Evolutionary conservation across 2,888 invertebrate species (phyloP), one percentile per base, ranked within the genome.

Genomic region (Caenorhabditis auriculariae): DNA sequence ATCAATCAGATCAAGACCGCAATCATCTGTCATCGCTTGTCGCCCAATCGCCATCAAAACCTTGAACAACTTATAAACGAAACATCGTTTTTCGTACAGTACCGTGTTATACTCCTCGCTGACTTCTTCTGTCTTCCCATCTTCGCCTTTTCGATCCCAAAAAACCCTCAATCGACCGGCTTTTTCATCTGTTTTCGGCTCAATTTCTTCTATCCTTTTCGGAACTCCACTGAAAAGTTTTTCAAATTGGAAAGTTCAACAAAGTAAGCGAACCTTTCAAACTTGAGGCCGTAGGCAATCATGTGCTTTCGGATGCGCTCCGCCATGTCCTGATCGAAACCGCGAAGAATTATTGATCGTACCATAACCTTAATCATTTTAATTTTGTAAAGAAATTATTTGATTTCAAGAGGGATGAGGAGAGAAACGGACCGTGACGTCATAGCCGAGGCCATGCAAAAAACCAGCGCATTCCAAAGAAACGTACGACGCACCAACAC

Each of bases 1-100:
- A 2, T 91, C 91, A 6, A 89, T 89, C 43, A 87, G 88, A 12
- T 87, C 87, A 55, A 92, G 83, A 26, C 83, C 83, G 12, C 87
- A 74, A 29, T 82, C 82, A 21, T 77, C 67, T 0, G 86, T 87
- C 66, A 84, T 84, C 0, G 87, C 85, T 66, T 85, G 84, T 52
- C 88, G 81, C 2, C 88, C 88, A 55, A 87, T 83, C 7, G 86
- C 86, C 65, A 87, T 81, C 37, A 88, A 60, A 37, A 88, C 84
- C 84, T 84, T 70, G 24, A 75, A 72, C 43, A 21, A 42, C 19
- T 12, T 26, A 4, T 5, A 24, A 28, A 17, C 15, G 19, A 24
- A 5, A 44, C n/a, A 28, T 27, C 15, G 6, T 47, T 37, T 15
- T 24, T 21, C 39, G 17, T 4, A 47, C 17, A 54, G 75, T 72